Evolutionary conservation across 2,797 vertebrate genomes (phyloP), one percentile per base, ranked within the genome.

Genomic region (Bovichtus diacanthus): DNA sequence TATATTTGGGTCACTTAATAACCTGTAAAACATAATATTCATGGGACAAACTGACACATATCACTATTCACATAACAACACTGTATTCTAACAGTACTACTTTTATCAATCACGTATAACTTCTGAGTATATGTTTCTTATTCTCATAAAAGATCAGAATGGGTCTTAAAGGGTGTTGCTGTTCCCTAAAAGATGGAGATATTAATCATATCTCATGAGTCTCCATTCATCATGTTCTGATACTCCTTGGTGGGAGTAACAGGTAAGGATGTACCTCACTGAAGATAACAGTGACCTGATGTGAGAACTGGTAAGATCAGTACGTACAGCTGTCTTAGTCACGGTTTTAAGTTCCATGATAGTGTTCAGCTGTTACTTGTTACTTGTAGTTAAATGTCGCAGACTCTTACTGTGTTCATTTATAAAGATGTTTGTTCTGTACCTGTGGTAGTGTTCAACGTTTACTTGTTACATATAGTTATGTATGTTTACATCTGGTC

Each of bases 181-280:
- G 77, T 89, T 90, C 90, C 87, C 86, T 0, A 3, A 15, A 78
- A 68, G 81, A 8, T 9, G 54, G 91, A 94, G 93, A 94, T 59
- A 89, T 15, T 93, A 93, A 94, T 94, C 93, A 95, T 89, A 82
- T 87, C 91, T 94, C 93, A 94, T 94, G 0, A 0, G 0, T 0
- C 75, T 68, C 91, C 92, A 93, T 77, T 94, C 93, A 94, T 94
- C 92, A 94, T 90, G 0, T 79, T 70, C 92, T 97, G 95, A 46
- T 36, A 93, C 94, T 96, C 93, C 90, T 64, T 71, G 0, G 0
- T 0, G 50, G 91, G 94, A 95, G 93, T 92, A 95, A 96, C 96
- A 97, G 96, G 96, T 95, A 96, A 97, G 96, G 95, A 96, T 96
- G 3, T 94, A 96, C 96, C 96, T 92, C 78, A 96, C 96, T 96